Evolutionary conservation across 2,113 vertebrate genomes (phyloP), one percentile per base, ranked within the genome.

Genomic region (Promerops cafer): DNA sequence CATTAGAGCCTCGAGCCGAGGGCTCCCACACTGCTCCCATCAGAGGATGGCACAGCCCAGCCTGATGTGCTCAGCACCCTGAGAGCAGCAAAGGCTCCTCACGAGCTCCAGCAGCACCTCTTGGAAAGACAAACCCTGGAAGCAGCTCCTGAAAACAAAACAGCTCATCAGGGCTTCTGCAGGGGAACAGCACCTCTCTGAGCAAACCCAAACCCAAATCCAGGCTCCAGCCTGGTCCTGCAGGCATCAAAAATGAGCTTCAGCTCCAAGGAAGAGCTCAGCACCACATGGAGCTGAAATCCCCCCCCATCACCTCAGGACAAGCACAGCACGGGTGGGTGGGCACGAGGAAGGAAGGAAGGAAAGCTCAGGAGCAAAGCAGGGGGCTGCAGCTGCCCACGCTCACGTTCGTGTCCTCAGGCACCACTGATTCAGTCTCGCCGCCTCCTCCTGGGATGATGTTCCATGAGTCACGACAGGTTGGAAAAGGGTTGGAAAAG

Each of bases 201-300:
- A 10, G 21, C 63, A 69, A 69, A 33, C n/a, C 64, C 71, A 22
- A 47, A 5, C 54, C 4, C 39, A 79, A 50, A 39, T 0, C 52
- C 68, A 3, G 64, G 69, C 44, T 60, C 61, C 64, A 37, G 64
- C 47, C 44, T 11, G 44, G 20, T 15, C 54, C 50, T 27, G 1
- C 1, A 1, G 23, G 7, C 71, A 35, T 2, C 22, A 1, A 30
- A n/a, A 60, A 42, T 0, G 2, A 75, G 56, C 37, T 70, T 20
- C 39, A 7, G 78, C 69, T 59, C 68, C 17, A 8, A 2, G 7
- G 23, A 57, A 44, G 65, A 23, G 37, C 69, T 45, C 3, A 0
- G 82, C 39, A 66, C 3, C 50, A 18, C 20, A 0, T 0, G 1
- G n/a, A 65, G n/a, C 53, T 24, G 45, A 33, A 52, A 26, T 42